These are phyloP conservation scores for Amitus sp. DNA, from an alignment of 2,888 invertebrate genomes.

Conservation along the genomic window DNA sequence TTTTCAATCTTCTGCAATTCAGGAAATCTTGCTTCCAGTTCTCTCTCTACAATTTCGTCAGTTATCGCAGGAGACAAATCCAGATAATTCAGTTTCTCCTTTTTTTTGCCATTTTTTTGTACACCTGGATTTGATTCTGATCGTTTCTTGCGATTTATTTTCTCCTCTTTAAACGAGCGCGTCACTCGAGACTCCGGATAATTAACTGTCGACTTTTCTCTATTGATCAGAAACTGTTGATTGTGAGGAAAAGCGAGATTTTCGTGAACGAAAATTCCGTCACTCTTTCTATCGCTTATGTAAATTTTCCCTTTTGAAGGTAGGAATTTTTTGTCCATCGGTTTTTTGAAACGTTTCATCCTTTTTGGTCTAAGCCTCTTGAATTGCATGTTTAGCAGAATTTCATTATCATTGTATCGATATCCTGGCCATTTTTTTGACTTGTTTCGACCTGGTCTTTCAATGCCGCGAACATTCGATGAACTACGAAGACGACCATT, in stretches of 20 bases:
- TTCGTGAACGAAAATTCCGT: too few species aligned
- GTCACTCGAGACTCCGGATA: too few species aligned
- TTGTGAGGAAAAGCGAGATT: conserved; percentile 35
- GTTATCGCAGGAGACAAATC: conserved; percentile 47
- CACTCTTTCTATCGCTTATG: background rate
- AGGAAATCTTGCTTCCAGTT: conserved; percentile 50
- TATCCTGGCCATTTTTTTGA: conserved; percentile 17
- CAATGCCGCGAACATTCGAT: too few species aligned
- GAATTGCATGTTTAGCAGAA: background rate
- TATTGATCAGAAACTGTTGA: conserved; percentile 3
- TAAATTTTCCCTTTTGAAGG: background rate
- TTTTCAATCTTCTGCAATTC: conserved; percentile 30
- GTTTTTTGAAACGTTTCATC: background rate
- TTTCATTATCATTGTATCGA: background rate
- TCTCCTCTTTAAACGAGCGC: too few species aligned
- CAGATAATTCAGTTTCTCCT: conserved; percentile 40
- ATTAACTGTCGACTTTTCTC: too few species aligned
- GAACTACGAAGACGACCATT: too few species aligned
- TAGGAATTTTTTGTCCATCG: background rate
- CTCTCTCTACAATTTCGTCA: conserved; percentile 49
- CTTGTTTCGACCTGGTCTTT: too few species aligned
- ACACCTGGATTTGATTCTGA: too few species aligned
- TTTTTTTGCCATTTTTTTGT: background rate
- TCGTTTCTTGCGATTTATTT: too few species aligned
- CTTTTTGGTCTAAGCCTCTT: background rate